Evolutionary conservation across 2,888 invertebrate genomes (phyloP).

Genomic region (Cephus spinipes): DNA sequence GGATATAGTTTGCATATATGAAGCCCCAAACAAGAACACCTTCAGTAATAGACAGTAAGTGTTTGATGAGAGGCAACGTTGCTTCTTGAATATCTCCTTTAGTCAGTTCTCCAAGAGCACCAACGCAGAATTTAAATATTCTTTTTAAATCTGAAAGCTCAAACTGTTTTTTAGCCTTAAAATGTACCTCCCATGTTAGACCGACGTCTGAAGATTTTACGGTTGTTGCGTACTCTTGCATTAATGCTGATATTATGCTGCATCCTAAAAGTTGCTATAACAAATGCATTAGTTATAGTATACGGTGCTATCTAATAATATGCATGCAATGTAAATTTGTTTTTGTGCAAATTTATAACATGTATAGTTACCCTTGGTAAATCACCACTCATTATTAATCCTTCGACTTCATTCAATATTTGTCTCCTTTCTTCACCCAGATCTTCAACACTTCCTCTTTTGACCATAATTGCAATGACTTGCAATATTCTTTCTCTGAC

Average conservation of each 20-base stretch:
- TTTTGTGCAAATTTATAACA: conserved; percentile 9
- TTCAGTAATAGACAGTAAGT: conserved; percentile 82
- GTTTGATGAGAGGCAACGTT: conserved; percentile 74
- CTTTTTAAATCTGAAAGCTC: conserved; percentile 83
- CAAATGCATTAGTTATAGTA: background rate
- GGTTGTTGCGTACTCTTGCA: conserved; percentile 90
- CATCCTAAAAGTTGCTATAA: conserved; percentile 85
- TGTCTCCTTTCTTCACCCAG: conserved; percentile 76
- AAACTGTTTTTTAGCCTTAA: conserved; percentile 85
- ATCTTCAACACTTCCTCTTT: conserved; percentile 84
- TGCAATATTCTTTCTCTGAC: conserved; percentile 79
- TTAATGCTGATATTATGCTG: conserved; percentile 82
- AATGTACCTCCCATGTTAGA: conserved; percentile 89
- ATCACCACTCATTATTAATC: conserved; percentile 78
- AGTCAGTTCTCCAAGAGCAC: conserved; percentile 73
- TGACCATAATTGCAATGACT: conserved; percentile 89
- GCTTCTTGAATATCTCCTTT: conserved; percentile 69
- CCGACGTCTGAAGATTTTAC: conserved; percentile 89
- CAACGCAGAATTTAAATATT: conserved; percentile 81
- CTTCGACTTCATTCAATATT: conserved; percentile 80
- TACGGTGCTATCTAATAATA: background rate
- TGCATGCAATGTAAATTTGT: background rate
- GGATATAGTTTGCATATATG: conserved; percentile 72
- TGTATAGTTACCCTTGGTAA: conserved; percentile 70
- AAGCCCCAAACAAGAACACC: conserved; percentile 86